phyloP scores from a whole-genome alignment of 2,888 invertebrate genomes.

The Orthosia cruda region DNA sequence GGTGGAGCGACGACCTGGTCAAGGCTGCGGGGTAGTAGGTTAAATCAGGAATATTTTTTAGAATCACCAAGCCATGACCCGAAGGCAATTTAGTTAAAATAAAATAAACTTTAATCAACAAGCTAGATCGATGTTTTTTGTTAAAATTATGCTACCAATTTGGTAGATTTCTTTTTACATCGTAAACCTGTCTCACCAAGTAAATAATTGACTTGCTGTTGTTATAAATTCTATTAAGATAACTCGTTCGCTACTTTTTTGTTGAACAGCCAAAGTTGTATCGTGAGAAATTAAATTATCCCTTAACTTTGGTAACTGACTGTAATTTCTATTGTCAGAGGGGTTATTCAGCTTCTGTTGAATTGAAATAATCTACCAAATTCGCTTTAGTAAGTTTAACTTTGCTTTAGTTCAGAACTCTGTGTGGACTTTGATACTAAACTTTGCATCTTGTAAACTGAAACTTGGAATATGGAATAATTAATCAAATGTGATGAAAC shows the following conservation, averaged over 20 bases:
- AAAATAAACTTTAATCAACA: not conserved
- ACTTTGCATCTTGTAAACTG: constrained; percentile 14
- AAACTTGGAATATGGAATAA: constrained; percentile 18
- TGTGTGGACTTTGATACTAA: constrained; percentile 14
- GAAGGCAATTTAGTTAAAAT: not conserved
- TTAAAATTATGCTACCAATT: constrained; percentile 3
- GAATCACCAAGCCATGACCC: no score
- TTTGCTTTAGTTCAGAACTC: constrained; percentile 34
- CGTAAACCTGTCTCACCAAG: constrained; percentile 31
- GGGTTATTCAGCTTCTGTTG: constrained; percentile 34
- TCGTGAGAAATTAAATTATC: constrained; percentile 59
- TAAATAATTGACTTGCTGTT: constrained; percentile 56
- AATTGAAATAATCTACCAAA: constrained; percentile 43
- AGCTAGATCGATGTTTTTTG: not conserved
- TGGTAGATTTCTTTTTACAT: not conserved
- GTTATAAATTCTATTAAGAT: constrained; percentile 54
- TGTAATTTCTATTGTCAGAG: constrained; percentile 56
- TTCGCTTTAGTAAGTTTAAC: constrained; percentile 26
- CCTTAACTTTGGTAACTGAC: constrained; percentile 53
- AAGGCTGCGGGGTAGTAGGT: no score
- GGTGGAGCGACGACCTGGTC: no score
- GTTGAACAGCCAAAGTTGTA: constrained; percentile 51
- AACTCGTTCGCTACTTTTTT: constrained; percentile 60
- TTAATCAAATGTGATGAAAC: constrained; percentile 10
- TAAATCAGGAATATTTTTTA: no score